Evolutionary conservation across 2,113 vertebrate species (phyloP).

Genomic region (Etia nguti): DNA sequence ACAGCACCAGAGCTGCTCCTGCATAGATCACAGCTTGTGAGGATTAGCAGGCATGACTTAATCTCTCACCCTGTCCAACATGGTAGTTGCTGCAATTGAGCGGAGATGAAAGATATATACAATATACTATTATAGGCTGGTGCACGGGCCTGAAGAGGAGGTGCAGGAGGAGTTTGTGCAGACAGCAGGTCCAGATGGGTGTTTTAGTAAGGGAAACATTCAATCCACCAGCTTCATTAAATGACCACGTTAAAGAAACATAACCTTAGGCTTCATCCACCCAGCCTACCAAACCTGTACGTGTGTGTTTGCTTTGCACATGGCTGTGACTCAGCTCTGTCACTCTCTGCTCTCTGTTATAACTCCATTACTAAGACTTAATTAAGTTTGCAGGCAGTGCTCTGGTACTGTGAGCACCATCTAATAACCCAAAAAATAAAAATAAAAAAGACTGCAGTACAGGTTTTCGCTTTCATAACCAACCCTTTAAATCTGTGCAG

Average conservation of each 20-base stretch:
- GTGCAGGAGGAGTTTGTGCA: neutral
- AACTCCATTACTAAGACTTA: conserved; percentile 29
- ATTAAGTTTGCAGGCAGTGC: conserved; percentile 2
- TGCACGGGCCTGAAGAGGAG: neutral
- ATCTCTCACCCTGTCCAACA: conserved; percentile 60
- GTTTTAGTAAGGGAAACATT: neutral
- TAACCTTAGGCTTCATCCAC: neutral
- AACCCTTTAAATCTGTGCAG: neutral
- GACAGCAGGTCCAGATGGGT: neutral
- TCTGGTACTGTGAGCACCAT: neutral
- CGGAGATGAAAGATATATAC: conserved; percentile 30
- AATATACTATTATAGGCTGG: neutral
- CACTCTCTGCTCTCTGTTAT: neutral
- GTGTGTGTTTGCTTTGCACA: neutral
- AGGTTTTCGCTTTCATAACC: neutral
- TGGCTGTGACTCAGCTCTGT: neutral
- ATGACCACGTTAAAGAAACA: neutral
- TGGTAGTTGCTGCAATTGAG: conserved; percentile 42
- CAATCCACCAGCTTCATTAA: neutral
- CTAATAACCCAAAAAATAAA: neutral
- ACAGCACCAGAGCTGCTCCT: conserved; percentile 40
- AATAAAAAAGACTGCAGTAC: neutral
- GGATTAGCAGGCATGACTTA: conserved; percentile 71
- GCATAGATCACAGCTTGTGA: conserved; percentile 62
- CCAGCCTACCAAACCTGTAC: neutral